Conservation (phyloP, 2,888 invertebrate genomes). For the Lasioglossum oenotherae region DNA sequence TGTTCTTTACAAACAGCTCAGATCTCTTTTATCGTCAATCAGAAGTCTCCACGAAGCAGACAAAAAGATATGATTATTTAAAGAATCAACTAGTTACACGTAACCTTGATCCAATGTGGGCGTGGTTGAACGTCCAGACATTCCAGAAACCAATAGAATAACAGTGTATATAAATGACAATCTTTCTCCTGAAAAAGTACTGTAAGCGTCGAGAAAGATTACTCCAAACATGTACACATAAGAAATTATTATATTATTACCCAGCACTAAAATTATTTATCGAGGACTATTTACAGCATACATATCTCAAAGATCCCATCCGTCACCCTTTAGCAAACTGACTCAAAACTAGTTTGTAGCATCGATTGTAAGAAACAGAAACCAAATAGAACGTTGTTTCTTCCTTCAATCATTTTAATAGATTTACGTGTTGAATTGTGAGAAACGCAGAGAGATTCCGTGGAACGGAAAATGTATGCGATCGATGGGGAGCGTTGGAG, state of each 20-base stretch:
- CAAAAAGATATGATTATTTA: background rate
- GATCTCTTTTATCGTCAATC: background rate
- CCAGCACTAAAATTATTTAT: background rate
- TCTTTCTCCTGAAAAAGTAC: background rate
- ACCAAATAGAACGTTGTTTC: background rate
- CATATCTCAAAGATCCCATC: background rate
- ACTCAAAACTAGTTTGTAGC: background rate
- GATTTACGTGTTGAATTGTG: background rate
- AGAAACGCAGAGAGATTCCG: background rate
- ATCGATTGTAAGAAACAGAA: background rate
- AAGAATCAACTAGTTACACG: background rate
- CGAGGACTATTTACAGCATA: background rate
- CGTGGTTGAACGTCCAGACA: background rate
- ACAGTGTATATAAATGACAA: background rate
- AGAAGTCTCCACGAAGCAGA: background rate
- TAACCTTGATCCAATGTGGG: background rate
- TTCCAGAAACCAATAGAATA: background rate
- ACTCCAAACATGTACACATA: background rate
- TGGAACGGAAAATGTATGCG: background rate
- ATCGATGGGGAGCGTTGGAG: background rate
- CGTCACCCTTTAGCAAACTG: background rate
- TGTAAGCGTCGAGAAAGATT: background rate
- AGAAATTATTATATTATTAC: conserved; percentile 2
- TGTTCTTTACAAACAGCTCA: background rate
- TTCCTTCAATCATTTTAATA: background rate